phyloP scores from a whole-genome alignment of 2,888 invertebrate genomes.

The Lydus trimaculatus region DNA sequence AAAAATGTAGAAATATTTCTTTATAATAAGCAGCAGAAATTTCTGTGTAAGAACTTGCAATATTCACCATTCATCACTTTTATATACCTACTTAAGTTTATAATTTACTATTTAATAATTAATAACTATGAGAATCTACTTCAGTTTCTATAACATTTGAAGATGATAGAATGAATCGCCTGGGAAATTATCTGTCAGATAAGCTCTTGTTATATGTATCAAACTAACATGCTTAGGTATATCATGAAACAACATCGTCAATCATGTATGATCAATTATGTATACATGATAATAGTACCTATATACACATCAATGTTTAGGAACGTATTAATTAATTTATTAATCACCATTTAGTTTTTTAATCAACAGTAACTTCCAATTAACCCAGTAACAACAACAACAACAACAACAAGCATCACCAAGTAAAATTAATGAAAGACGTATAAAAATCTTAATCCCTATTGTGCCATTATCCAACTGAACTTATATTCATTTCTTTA shows the following conservation, averaged over 20 bases:
- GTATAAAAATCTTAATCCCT: neutral
- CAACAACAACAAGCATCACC: neutral
- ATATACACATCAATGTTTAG: neutral
- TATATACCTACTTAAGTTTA: too few species aligned
- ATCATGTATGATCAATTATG: conserved; percentile 3
- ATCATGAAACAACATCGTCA: neutral
- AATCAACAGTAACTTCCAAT: neutral
- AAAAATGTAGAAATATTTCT: too few species aligned
- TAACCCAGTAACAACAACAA: neutral
- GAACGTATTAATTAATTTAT: neutral
- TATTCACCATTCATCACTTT: too few species aligned
- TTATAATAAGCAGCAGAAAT: too few species aligned
- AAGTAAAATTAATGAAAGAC: neutral
- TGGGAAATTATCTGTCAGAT: neutral
- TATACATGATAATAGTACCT: neutral
- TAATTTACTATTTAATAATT: neutral
- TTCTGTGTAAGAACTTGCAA: too few species aligned
- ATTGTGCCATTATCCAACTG: neutral
- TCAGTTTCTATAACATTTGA: neutral
- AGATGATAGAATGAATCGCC: neutral
- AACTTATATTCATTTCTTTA: neutral
- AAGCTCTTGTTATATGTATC: neutral
- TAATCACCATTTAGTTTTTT: too few species aligned
- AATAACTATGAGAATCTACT: neutral
- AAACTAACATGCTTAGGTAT: neutral